A percentile compares a stretch with the other conserved stretches of the same genome.
These are phyloP conservation scores for Leptinotarsa rubiginosa DNA, from an alignment of 2,888 invertebrate species.

Conservation along the genomic window DNA sequence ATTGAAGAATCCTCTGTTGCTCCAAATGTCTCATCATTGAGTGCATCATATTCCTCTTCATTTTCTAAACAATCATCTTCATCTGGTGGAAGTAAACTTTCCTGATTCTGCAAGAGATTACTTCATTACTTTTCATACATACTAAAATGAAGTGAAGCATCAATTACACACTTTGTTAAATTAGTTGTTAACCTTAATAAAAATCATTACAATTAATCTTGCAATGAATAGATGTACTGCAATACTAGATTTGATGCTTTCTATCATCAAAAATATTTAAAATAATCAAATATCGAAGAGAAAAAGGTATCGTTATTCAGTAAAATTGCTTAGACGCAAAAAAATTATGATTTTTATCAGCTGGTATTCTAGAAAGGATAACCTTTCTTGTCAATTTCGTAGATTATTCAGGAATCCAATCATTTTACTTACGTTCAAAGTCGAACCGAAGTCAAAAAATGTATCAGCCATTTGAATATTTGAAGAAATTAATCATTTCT, in stretches of 20 bases:
- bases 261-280: background rate
- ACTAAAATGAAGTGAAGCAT: too few relatives aligned
- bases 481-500: conserved; percentile 32
- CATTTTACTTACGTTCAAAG: conserved; percentile 76
- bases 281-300: background rate
- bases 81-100: conserved; percentile 68
- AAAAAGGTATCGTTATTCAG: background rate
- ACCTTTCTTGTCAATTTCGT: background rate
- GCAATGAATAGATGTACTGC: background rate
- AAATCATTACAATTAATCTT: conserved; percentile 8
- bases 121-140: too few relatives aligned
- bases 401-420: background rate
- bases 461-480: conserved; percentile 81
- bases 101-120: conserved; percentile 58
- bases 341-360: conserved; percentile 23
- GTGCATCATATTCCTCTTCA: conserved; percentile 88
- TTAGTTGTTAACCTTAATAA: conserved; percentile 32
- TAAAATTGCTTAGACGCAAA: conserved; percentile 25
- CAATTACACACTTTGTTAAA: background rate
- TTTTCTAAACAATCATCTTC: conserved; percentile 71
- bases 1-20: conserved; percentile 71
- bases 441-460: conserved; percentile 87
- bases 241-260: too few relatives aligned
- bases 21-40: conserved; percentile 94
- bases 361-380: conserved; percentile 16